Evolutionary conservation across 2,797 vertebrate species (phyloP), one percentile per base, ranked within the genome.

Genomic region (Rhinella marina): DNA sequence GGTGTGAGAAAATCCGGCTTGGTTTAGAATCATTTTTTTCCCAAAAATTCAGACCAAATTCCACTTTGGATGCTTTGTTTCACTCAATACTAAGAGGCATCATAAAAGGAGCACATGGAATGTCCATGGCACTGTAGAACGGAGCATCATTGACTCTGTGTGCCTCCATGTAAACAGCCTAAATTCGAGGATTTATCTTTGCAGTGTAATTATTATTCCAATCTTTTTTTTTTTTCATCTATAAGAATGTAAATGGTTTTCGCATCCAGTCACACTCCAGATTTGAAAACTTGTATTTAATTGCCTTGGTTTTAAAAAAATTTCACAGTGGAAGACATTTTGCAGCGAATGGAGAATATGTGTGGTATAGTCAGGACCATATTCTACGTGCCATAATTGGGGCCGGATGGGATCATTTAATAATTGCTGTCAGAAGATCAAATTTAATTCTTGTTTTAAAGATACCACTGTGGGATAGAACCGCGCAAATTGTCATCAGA

Each of bases 401-500:
- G 97, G 97, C 96, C 97, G 97, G 97, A 96, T 97, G 97, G 97
- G 97, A 99, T 96, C 97, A 96, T 97, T 98, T 98, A 97, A 97
- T 98, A 98, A 99, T 98, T 98, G 97, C 97, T 99, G 97, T 99
- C 98, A 99, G 96, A 98, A 99, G 97, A 99, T 98, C 97, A 99
- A 96, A 98, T 98, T 97, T 98, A 99, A 98, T 98, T 98, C 97
- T 98, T 96, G 95, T 97, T 97, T 95, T 97, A 96, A 95, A 96
- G 96, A 95, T 96, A 97, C 96, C 95, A 96, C 97, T 97, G 96
- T 96, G 97, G 98, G 97, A 96, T 96, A 96, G 94, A 97, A 96
- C 97, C 96, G 98, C 97, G 97, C 96, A 98, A 98, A 98, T 98
- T 98, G 97, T 97, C 98, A 97, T 98, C 95, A 94, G 97, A 97